Conservation (phyloP, 2,888 invertebrate genomes). For the Zhuqinia jingwanae region DNA sequence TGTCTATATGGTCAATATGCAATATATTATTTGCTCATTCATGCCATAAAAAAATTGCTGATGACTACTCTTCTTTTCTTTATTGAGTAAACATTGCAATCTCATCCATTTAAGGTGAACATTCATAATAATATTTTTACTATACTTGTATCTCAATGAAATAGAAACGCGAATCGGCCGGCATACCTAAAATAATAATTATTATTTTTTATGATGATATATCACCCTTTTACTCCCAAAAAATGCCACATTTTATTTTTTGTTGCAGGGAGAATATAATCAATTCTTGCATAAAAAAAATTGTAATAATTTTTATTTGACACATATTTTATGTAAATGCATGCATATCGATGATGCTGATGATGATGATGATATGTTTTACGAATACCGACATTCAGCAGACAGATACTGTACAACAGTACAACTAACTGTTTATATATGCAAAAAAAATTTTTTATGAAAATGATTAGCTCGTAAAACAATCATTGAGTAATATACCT, state of each 20-base stretch:
- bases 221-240: background rate
- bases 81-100: no score
- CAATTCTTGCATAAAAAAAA: background rate
- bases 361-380: no score
- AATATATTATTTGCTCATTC: no score
- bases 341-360: background rate
- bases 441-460: background rate
- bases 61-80: no score
- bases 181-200: constrained; percentile 20
- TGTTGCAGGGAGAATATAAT: background rate
- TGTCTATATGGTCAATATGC: no score
- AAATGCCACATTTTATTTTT: constrained; percentile 28
- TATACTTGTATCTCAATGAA: no score
- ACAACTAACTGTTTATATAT: no score
- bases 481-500: constrained; percentile 11
- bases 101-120: no score
- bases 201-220: background rate
- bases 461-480: constrained; percentile 14
- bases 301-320: constrained; percentile 1
- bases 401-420: no score
- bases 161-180: background rate
- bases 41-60: no score
- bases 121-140: no score
- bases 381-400: no score
- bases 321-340: constrained; percentile 25